These are phyloP conservation scores for Matsumurasca onukii DNA, from an alignment of 1,140 invertebrate genomes.

Conservation along the genomic window DNA sequence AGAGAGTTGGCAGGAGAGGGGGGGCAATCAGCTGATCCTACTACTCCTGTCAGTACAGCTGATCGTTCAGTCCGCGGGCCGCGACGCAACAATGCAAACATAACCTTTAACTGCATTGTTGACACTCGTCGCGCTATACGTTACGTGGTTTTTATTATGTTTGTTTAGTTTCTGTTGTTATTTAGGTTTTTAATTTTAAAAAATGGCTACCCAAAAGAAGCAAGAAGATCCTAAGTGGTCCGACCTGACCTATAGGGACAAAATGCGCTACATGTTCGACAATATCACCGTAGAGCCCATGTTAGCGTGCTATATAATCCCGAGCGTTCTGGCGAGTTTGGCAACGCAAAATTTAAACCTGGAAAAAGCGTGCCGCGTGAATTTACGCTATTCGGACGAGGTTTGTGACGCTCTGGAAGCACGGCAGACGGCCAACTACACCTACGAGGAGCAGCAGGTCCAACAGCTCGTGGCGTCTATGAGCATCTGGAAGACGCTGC, in stretches of 20 bases:
- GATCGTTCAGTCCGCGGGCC: too few relatives aligned
- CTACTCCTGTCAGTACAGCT: too few relatives aligned
- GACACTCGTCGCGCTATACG: too few relatives aligned
- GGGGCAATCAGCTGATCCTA: too few relatives aligned
- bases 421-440: slow-evolving; percentile 63
- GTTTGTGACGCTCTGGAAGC: slow-evolving; percentile 70
- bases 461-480: slow-evolving; percentile 75
- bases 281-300: slow-evolving; percentile 80
- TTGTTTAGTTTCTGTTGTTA: too few relatives aligned
- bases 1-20: too few relatives aligned
- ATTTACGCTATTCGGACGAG: slow-evolving; percentile 65
- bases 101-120: too few relatives aligned
- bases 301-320: slow-evolving; percentile 76
- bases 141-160: too few relatives aligned
- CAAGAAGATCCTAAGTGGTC: slow-evolving; percentile 35
- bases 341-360: slow-evolving; percentile 80
- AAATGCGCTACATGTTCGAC: slow-evolving; percentile 47
- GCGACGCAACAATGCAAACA: too few relatives aligned
- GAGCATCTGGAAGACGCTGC: slow-evolving; percentile 76
- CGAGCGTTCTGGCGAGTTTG: slow-evolving; percentile 71
- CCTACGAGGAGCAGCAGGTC: slow-evolving; percentile 64
- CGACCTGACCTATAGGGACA: slow-evolving; percentile 40
- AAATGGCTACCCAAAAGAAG: not conserved
- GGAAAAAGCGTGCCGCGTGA: slow-evolving; percentile 81
- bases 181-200: not conserved